Evolutionary conservation across 2,797 vertebrate species (phyloP).

Genomic region (Siniperca scherzeri): DNA sequence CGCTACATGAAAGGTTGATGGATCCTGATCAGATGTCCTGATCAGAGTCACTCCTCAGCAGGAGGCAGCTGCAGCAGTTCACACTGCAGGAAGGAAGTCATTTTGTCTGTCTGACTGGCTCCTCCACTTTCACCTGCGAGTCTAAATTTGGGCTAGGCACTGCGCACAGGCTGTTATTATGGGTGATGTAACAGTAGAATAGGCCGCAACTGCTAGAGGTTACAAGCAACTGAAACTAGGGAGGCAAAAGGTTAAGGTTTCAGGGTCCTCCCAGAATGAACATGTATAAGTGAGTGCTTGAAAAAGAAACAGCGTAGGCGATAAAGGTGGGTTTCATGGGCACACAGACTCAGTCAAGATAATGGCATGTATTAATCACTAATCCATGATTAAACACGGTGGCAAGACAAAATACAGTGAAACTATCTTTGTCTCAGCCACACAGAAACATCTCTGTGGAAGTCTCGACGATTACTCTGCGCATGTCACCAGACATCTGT

Average conservation of each 20-base stretch:
- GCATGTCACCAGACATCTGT: neutral
- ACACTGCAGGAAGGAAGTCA: constrained; percentile 1
- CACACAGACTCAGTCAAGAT: neutral
- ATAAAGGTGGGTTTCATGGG: neutral
- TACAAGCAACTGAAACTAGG: constrained; percentile 26
- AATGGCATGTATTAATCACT: neutral
- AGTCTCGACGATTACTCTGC: neutral
- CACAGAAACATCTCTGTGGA: neutral
- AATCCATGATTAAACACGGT: neutral
- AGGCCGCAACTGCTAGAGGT: constrained; percentile 33
- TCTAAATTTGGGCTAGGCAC: constrained; percentile 50
- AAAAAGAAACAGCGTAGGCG: neutral
- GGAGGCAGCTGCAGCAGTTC: neutral
- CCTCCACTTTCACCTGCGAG: constrained; percentile 56
- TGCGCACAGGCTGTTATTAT: constrained; percentile 40
- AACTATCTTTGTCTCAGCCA: neutral
- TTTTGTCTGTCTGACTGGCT: constrained; percentile 30
- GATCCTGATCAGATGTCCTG: neutral
- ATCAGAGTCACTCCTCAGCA: neutral
- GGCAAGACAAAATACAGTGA: neutral
- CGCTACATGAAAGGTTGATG: neutral
- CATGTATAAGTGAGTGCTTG: neutral
- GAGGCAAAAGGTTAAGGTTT: constrained; percentile 45
- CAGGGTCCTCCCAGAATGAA: neutral
- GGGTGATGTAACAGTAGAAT: constrained; percentile 56